Conservation (phyloP, 2,888 invertebrate genomes). For the Andrena hattorfiana region DNA sequence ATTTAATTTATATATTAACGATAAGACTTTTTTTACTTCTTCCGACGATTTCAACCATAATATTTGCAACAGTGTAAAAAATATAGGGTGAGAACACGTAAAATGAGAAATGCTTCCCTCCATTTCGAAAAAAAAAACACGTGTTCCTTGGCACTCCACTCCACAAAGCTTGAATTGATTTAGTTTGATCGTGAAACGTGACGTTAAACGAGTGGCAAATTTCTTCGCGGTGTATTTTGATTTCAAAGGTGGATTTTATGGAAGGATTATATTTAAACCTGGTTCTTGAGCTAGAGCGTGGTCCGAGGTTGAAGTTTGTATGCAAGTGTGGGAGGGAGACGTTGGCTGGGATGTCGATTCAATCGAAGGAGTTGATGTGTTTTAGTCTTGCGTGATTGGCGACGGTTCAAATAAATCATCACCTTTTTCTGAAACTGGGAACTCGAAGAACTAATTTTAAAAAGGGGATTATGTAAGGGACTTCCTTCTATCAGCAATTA, state of each 20-base stretch:
- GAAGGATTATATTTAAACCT: not conserved
- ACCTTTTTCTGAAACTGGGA: no score
- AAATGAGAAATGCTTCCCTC: conserved; percentile 26
- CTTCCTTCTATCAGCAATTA: no score
- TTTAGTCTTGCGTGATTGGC: no score
- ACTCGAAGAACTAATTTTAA: no score
- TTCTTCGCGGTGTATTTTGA: conserved; percentile 2
- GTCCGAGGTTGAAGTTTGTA: not conserved
- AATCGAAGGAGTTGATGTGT: not conserved
- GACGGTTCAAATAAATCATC: not conserved
- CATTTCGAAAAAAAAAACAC: not conserved
- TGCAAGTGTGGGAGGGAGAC: not conserved
- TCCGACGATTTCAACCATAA: no score
- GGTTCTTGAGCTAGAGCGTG: conserved; percentile 22
- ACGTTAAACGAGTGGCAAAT: not conserved
- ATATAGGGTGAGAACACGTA: no score
- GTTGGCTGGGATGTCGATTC: not conserved
- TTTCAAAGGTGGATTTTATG: not conserved
- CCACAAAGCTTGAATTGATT: not conserved
- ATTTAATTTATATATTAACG: no score
- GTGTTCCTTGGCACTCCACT: not conserved
- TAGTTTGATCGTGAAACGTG: conserved; percentile 7
- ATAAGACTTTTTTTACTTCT: no score
- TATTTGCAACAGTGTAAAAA: no score
- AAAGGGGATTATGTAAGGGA: no score